These are phyloP conservation scores for Heliocidaris tuberculata DNA, from an alignment of 35 echinoderm and acorn worm species.

Conservation along the genomic window DNA sequence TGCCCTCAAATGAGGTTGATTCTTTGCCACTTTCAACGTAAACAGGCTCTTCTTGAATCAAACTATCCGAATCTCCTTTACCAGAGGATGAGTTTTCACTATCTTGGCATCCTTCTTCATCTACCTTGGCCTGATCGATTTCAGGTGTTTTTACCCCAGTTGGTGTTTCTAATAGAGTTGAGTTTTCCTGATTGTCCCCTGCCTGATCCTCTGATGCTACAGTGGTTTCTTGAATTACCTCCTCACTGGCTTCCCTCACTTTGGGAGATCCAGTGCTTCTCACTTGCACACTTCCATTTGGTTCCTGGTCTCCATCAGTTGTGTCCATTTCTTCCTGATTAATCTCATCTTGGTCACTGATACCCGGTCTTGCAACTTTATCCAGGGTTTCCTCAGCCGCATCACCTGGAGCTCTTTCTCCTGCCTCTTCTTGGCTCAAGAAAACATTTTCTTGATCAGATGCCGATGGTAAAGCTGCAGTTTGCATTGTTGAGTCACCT, in stretches of 20 bases:
- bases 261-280: not conserved
- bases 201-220: not conserved
- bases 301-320: not conserved
- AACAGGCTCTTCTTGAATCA: not conserved
- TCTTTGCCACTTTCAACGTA: not conserved
- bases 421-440: not conserved
- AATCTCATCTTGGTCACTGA: not conserved
- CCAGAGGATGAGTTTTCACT: not conserved
- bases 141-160: not conserved
- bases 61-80: not conserved
- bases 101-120: not conserved
- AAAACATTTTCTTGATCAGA: not conserved
- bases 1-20: not conserved
- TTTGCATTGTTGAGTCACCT: not conserved
- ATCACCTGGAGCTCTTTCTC: not conserved
- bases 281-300: not conserved
- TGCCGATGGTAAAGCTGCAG: not conserved
- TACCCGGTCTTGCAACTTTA: not conserved
- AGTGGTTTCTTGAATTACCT: not conserved
- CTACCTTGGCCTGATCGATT: not conserved
- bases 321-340: not conserved
- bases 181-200: not conserved
- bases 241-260: not conserved
- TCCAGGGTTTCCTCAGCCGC: not conserved
- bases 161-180: not conserved